These are phyloP conservation scores for Athalia rosae DNA, from an alignment of 2,888 invertebrate genomes.

Conservation along the genomic window DNA sequence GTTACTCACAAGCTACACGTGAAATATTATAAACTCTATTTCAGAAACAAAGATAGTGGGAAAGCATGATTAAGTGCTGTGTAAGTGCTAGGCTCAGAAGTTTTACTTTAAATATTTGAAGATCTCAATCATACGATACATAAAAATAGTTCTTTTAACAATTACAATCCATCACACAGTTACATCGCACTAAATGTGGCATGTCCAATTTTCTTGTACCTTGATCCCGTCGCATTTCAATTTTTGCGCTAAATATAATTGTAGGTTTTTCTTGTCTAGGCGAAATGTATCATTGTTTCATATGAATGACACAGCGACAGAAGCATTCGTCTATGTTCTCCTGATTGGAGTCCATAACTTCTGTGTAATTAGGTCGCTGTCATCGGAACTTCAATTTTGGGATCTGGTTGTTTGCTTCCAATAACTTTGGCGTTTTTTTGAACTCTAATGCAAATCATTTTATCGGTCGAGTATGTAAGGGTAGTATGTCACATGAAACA, in stretches of 20 bases:
- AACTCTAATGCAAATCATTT: not conserved
- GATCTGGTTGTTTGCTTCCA: not conserved
- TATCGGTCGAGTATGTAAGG: not conserved
- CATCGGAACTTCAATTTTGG: not conserved
- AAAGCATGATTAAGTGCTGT: slow-evolving; percentile 48
- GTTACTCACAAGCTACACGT: slow-evolving; percentile 46
- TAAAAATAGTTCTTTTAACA: slow-evolving; percentile 60
- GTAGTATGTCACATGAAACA: slow-evolving; percentile 17
- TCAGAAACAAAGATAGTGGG: slow-evolving; percentile 44
- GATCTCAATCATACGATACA: slow-evolving; percentile 57
- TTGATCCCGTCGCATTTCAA: slow-evolving; percentile 61
- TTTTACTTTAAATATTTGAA: slow-evolving; percentile 50
- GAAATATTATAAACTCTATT: slow-evolving; percentile 54
- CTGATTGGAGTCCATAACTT: not conserved
- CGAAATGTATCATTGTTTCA: slow-evolving; percentile 16
- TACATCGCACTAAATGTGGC: slow-evolving; percentile 48
- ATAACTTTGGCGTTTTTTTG: not conserved
- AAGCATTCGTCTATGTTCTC: not conserved
- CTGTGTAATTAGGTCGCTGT: not conserved
- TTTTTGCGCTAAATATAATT: slow-evolving; percentile 54
- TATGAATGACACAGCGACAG: not conserved
- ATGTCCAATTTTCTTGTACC: slow-evolving; percentile 53
- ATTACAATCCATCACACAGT: slow-evolving; percentile 56
- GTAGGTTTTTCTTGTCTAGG: slow-evolving; percentile 55
- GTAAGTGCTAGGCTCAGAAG: slow-evolving; percentile 59